Evolutionary conservation across 2,113 vertebrate genomes (phyloP).

Genomic region (Epinephelus fuscoguttatus): DNA sequence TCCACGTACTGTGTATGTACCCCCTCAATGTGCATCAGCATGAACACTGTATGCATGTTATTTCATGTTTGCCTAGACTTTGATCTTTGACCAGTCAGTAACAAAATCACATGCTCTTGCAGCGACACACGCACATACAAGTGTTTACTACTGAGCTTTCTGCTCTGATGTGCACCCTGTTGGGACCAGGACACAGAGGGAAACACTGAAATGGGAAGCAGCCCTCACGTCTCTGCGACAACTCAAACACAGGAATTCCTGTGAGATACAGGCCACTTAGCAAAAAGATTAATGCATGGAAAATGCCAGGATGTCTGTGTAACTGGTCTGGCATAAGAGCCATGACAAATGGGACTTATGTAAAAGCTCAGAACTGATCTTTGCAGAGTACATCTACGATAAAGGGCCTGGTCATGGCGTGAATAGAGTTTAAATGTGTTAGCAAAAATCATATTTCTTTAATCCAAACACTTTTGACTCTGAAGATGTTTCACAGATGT

Average conservation of each 20-base stretch:
- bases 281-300: slow-evolving; percentile 74
- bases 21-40: not conserved
- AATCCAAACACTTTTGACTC: slow-evolving; percentile 18
- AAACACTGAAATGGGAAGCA: slow-evolving; percentile 62
- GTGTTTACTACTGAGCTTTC: slow-evolving; percentile 4
- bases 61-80: slow-evolving; percentile 8
- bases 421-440: not conserved
- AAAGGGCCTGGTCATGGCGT: not conserved
- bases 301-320: slow-evolving; percentile 62
- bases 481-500: slow-evolving; percentile 19
- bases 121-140: not conserved
- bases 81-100: not conserved
- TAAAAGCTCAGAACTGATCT: slow-evolving; percentile 48
- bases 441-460: slow-evolving; percentile 19
- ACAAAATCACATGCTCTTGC: not conserved
- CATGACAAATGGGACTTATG: slow-evolving; percentile 51
- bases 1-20: not conserved
- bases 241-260: slow-evolving; percentile 84
- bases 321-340: slow-evolving; percentile 41
- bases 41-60: not conserved
- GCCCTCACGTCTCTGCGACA: slow-evolving; percentile 51
- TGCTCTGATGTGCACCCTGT: slow-evolving; percentile 3
- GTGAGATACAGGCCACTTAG: slow-evolving; percentile 76
- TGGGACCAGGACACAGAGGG: slow-evolving; percentile 31
- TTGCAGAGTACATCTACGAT: slow-evolving; percentile 18